Evolutionary conservation across 2,888 invertebrate genomes (phyloP).

Genomic region (Galerucella pusilla): DNA sequence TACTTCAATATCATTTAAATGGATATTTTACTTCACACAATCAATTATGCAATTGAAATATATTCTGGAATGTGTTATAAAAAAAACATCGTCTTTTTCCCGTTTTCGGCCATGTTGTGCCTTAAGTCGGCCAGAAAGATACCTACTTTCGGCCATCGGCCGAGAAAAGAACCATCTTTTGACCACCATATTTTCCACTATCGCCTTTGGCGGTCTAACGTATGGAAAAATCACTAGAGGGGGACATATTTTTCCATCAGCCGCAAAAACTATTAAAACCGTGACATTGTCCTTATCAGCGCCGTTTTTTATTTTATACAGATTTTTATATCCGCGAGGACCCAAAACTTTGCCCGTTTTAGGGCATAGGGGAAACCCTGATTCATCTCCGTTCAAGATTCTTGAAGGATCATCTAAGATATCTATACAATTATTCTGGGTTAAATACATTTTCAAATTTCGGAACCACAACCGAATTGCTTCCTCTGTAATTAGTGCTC

Average conservation of each 20-base stretch:
- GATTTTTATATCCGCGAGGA: constrained; percentile 43
- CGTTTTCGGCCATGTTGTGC: too few relatives aligned
- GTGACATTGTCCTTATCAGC: constrained; percentile 18
- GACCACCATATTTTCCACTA: constrained; percentile 33
- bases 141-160: too few relatives aligned
- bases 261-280: constrained; percentile 18
- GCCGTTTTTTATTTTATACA: constrained; percentile 45
- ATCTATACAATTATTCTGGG: constrained; percentile 5
- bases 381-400: constrained; percentile 57
- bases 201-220: constrained; percentile 43
- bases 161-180: too few relatives aligned
- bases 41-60: too few relatives aligned
- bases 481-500: constrained; percentile 50
- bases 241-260: constrained; percentile 31
- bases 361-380: constrained; percentile 54
- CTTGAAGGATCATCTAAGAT: constrained; percentile 46
- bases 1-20: too few relatives aligned
- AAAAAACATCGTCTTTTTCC: too few relatives aligned
- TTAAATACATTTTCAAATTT: constrained; percentile 19
- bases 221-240: constrained; percentile 46
- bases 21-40: too few relatives aligned
- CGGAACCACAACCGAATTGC: constrained; percentile 22
- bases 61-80: too few relatives aligned
- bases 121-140: too few relatives aligned
- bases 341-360: constrained; percentile 43